Evolutionary conservation across 1,140 invertebrate genomes (phyloP).

Genomic region (Brachionus sp.): DNA sequence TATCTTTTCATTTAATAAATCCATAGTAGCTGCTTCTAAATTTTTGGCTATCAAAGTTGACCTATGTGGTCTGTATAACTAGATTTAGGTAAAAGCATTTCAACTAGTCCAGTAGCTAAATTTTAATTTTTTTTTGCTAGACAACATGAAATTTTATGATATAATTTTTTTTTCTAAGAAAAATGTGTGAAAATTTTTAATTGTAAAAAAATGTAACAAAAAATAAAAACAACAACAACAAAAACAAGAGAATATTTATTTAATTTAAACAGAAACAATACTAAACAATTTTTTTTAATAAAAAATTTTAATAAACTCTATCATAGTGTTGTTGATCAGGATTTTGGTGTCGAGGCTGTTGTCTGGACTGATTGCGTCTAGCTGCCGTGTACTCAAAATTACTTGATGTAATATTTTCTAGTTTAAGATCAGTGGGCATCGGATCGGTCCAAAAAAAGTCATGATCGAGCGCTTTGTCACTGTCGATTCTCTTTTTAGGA

Average conservation of each 20-base stretch:
- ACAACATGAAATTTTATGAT: no score
- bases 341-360: neutral
- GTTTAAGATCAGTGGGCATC: conserved; percentile 73
- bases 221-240: neutral
- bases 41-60: no score
- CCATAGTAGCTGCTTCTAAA: no score
- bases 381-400: conserved; percentile 34
- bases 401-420: conserved; percentile 2
- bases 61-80: no score
- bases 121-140: no score
- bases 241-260: conserved; percentile 13
- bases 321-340: conserved; percentile 36
- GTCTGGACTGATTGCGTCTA: neutral
- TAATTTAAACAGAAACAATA: conserved; percentile 10
- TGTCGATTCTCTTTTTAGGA: conserved; percentile 81
- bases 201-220: no score
- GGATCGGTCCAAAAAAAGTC: conserved; percentile 98
- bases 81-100: no score
- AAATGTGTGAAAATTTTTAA: no score
- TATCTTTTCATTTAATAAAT: no score
- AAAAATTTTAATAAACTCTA: conserved; percentile 34
- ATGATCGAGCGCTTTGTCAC: conserved; percentile 88
- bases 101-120: no score
- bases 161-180: no score
- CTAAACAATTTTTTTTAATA: neutral